Percentiles rank a stretch among this genome's conserved stretches.
These are phyloP conservation scores for Amblyteles armatorius DNA, from an alignment of 2,888 invertebrate genomes.

Conservation along the genomic window DNA sequence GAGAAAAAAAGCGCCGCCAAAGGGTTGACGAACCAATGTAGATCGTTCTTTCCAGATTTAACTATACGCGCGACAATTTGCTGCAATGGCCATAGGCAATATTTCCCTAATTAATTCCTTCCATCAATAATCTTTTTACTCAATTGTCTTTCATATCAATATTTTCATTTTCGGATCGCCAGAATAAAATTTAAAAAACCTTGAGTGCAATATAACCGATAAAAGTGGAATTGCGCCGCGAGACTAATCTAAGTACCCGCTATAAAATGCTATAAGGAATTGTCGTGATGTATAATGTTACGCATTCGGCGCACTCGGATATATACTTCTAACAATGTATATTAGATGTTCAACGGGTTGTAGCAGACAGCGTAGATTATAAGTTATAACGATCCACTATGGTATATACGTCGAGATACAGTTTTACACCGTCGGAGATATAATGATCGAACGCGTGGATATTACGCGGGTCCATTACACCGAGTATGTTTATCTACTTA, in stretches of 20 bases:
- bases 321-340: constrained; percentile 3
- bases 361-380: constrained; percentile 1
- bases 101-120: not conserved
- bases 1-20: not conserved
- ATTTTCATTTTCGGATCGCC: not conserved
- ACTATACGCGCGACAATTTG: not conserved
- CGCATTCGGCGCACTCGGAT: constrained; percentile 50
- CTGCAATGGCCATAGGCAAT: not conserved
- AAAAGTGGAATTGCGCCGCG: constrained; percentile 45
- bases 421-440: constrained; percentile 62
- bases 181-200: not conserved
- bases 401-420: constrained; percentile 16
- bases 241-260: constrained; percentile 15
- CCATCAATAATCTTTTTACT: not conserved
- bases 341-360: constrained; percentile 51
- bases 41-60: not conserved
- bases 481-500: constrained; percentile 82
- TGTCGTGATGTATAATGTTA: constrained; percentile 35
- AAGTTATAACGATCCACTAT: constrained; percentile 2
- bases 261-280: constrained; percentile 27
- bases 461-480: constrained; percentile 77
- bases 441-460: constrained; percentile 66
- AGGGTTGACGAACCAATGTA: not conserved
- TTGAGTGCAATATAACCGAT: not conserved
- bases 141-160: not conserved